These are phyloP conservation scores for Drosophila paramelanica DNA, from an alignment of 2,888 invertebrate species.

Conservation along the genomic window DNA sequence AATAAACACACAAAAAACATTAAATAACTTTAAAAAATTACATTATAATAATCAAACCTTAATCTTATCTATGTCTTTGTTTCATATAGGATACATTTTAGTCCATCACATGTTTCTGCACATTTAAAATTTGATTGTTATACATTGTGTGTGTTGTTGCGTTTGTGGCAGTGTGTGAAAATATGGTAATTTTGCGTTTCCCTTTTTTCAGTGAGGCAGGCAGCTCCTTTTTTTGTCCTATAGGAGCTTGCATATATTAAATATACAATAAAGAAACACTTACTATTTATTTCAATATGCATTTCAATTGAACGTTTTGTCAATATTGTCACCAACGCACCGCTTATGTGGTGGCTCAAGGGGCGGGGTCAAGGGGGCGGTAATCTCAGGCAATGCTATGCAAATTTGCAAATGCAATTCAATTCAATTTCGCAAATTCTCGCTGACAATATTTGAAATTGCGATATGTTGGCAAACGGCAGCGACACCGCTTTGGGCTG, in stretches of 20 bases:
- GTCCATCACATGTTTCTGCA: not conserved
- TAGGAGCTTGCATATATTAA: conserved; percentile 21
- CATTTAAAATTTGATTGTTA: conserved; percentile 29
- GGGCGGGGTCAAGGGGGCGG: not conserved
- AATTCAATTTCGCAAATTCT: conserved; percentile 25
- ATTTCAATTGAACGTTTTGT: conserved; percentile 45
- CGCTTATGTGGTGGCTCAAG: too few relatives aligned
- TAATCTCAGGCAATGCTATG: conserved; percentile 5
- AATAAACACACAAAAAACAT: too few relatives aligned
- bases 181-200: conserved; percentile 51
- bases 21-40: too few relatives aligned
- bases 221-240: conserved; percentile 4
- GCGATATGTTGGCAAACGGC: not conserved
- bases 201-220: conserved; percentile 1
- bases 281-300: conserved; percentile 48
- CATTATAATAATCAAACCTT: too few relatives aligned
- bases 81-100: not conserved
- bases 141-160: conserved; percentile 19
- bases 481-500: too few relatives aligned
- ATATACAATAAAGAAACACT: conserved; percentile 6
- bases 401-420: conserved; percentile 13
- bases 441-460: conserved; percentile 22
- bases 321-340: conserved; percentile 40
- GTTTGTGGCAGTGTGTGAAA: conserved; percentile 28
- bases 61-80: not conserved